Evolutionary conservation across 2,797 vertebrate genomes (phyloP).

Genomic region (Carcharodon carcharias): DNA sequence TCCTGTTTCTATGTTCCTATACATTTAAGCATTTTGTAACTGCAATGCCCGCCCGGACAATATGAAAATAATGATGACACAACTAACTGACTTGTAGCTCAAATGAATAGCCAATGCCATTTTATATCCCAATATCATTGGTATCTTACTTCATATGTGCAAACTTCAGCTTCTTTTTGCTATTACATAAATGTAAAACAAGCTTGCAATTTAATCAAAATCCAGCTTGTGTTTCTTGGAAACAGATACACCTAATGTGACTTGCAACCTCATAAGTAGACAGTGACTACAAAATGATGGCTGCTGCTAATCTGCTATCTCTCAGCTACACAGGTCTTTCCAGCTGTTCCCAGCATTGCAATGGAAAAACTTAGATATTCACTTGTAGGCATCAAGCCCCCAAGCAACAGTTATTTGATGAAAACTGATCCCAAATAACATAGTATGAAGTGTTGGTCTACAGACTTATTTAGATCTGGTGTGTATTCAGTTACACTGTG

Average conservation of each 20-base stretch:
- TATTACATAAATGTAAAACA: not conserved
- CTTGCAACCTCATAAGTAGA: too few species aligned
- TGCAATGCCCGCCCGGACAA: not conserved
- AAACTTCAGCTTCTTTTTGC: not conserved
- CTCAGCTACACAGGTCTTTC: not conserved
- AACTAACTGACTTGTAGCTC: not conserved
- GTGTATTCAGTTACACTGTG: not conserved
- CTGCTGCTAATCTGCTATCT: not conserved
- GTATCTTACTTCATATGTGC: not conserved
- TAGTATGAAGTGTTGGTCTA: not conserved
- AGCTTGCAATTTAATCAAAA: not conserved
- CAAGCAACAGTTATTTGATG: not conserved
- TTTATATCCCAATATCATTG: not conserved
- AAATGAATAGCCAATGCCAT: not conserved
- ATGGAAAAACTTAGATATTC: not conserved
- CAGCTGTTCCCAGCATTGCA: not conserved
- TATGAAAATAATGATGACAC: not conserved
- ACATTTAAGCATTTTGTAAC: not conserved
- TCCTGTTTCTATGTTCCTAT: not conserved
- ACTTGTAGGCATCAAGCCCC: not conserved
- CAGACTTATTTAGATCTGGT: not conserved
- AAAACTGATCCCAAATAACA: not conserved
- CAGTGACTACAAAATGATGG: not conserved
- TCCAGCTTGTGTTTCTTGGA: not conserved
- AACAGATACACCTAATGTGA: not conserved